Evolutionary conservation across 2,113 vertebrate species (phyloP).

Genomic region (Phyllopteryx taeniolatus): DNA sequence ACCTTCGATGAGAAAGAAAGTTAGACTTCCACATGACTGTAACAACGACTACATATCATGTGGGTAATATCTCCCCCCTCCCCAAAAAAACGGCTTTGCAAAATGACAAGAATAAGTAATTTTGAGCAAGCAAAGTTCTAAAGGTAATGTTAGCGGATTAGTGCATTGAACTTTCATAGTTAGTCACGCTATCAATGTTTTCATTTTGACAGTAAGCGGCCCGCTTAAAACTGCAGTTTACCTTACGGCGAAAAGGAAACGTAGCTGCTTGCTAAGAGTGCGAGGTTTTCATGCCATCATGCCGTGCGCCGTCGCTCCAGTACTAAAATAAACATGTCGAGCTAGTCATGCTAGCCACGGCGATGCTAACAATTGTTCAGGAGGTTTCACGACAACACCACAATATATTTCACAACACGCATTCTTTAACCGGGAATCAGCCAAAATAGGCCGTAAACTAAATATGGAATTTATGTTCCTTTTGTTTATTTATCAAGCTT

Average conservation of each 20-base stretch:
- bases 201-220: background rate
- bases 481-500: conserved; percentile 61
- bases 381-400: background rate
- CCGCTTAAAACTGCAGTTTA: background rate
- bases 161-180: background rate
- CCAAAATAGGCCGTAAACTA: background rate
- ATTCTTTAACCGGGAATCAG: background rate
- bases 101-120: background rate
- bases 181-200: background rate
- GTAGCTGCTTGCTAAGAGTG: conserved; percentile 22
- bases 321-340: conserved; percentile 59
- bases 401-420: background rate
- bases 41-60: background rate
- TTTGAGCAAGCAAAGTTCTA: background rate
- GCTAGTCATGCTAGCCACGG: conserved; percentile 36
- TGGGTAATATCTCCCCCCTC: background rate
- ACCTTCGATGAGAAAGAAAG: background rate
- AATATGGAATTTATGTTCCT: conserved; percentile 5
- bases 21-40: background rate
- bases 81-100: background rate
- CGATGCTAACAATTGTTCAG: background rate
- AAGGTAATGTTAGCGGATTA: too few relatives aligned
- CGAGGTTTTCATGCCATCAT: conserved; percentile 51
- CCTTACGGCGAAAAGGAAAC: conserved; percentile 33
- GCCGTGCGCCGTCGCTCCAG: conserved; percentile 40